These are phyloP conservation scores for Phrynocephalus versicolor DNA, from an alignment of 2,113 vertebrate genomes.

Conservation along the genomic window DNA sequence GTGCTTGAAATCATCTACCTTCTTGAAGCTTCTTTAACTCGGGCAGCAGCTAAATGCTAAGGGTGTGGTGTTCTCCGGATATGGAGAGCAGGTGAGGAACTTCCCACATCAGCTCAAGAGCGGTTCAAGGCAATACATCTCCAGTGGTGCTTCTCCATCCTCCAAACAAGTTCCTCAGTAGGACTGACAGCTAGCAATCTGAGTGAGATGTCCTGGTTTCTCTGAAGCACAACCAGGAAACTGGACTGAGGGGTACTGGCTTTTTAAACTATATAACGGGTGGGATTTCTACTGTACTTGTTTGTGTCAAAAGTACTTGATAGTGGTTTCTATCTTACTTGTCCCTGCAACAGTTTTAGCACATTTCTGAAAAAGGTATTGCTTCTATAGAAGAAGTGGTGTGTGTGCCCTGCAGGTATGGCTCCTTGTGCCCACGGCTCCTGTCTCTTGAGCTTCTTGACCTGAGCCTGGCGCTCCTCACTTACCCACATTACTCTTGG, in stretches of 20 bases:
- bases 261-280: neutral
- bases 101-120: neutral
- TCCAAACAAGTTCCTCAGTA: too few relatives aligned
- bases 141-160: neutral
- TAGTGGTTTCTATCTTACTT: neutral
- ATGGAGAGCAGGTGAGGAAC: neutral
- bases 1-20: neutral
- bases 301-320: neutral
- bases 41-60: neutral
- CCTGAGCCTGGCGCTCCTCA: neutral
- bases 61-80: neutral
- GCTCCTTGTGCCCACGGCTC: neutral
- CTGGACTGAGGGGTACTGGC: too few relatives aligned
- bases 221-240: neutral
- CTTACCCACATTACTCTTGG: conserved; percentile 88
- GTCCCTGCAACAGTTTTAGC: neutral
- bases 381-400: neutral
- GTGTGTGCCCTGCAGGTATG: neutral
- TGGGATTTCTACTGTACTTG: neutral
- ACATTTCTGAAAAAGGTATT: neutral
- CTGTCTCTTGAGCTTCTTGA: neutral
- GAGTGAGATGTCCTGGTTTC: neutral
- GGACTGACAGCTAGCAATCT: neutral
- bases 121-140: neutral
- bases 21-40: neutral